Evolutionary conservation across 2,888 invertebrate genomes (phyloP), one percentile per base, ranked within the genome.

Genomic region (Endotricha flammealis): DNA sequence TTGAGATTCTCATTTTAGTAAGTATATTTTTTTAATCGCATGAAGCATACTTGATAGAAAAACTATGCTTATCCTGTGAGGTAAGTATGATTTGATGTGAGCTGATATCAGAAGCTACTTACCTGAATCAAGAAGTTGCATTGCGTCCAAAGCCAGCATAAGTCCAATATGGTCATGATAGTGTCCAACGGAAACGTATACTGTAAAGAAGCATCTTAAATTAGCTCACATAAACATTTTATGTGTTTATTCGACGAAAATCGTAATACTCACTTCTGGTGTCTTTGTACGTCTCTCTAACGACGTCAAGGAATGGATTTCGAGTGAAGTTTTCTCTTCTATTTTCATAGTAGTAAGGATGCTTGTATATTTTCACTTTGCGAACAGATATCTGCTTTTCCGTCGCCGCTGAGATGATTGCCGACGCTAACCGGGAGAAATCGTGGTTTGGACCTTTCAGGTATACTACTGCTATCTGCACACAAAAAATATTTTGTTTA

Each of bases 101-200:
- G n/a, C n/a, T n/a, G n/a, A n/a, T n/a, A n/a, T n/a, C n/a, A n/a
- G n/a, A n/a, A n/a, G n/a, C n/a, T 16, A 16, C 65, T 88, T 76
- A 93, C 94, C 93, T 62, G 92, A 91, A 50, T 94, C 91, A 42
- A 97, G 88, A 0, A 97, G 89, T 41, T 95, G 92, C 75, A 91
- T 90, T 46, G 94, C 91, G 50, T 96, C 92, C 76, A 97, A 88
- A 24, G 95, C 95, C 38, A 95, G 88, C 91, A 97, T 91, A n/a
- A 97, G 87, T 2, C 96, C 97, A 47, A 96, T 90, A 70, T 97
- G 96, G 62, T 97, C 97, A 64, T 95, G 95, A 61, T 95, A 93
- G 68, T 95, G 93, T 1, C 97, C 97, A 50, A 97, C 88, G 50
- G 96, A 92, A 22, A 97, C 92, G 80, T 96, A 97, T 76, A 97